These are phyloP conservation scores for Antidorcas marsupialis DNA, from an alignment of 2,113 vertebrate genomes.

Conservation along the genomic window DNA sequence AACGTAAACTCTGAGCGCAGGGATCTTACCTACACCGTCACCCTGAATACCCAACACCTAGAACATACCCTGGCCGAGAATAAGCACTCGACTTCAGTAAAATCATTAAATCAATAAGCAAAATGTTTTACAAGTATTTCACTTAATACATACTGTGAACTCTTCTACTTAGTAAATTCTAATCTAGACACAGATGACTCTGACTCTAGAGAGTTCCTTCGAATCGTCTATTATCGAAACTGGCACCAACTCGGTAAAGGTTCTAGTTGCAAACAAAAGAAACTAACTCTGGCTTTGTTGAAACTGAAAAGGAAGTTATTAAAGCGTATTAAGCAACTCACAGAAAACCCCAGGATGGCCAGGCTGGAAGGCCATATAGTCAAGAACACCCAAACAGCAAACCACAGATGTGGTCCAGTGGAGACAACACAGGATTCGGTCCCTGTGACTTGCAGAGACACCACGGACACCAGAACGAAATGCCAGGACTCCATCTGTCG, in stretches of 20 bases:
- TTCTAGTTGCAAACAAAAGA: constrained; percentile 38
- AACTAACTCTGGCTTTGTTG: not conserved
- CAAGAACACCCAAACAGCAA: not conserved
- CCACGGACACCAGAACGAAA: not conserved
- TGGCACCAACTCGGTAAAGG: not conserved
- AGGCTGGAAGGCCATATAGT: not conserved
- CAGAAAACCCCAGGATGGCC: not conserved
- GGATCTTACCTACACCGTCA: not conserved
- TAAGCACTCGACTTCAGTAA: not conserved
- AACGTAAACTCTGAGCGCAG: not conserved
- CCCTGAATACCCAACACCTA: not conserved
- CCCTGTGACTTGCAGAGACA: not conserved
- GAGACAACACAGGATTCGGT: not conserved
- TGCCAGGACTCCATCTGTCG: not conserved
- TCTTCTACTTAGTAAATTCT: constrained; percentile 20
- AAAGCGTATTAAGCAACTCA: not conserved
- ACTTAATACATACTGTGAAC: not conserved
- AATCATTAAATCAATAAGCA: not conserved
- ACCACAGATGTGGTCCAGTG: not conserved
- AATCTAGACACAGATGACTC: not conserved
- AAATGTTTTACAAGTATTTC: not conserved
- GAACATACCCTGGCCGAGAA: not conserved
- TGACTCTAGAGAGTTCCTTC: not conserved
- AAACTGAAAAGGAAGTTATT: constrained; percentile 34
- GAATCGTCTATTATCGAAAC: not conserved